Evolutionary conservation across 2,113 vertebrate species (phyloP).

Genomic region (Oenanthe melanoleuca): DNA sequence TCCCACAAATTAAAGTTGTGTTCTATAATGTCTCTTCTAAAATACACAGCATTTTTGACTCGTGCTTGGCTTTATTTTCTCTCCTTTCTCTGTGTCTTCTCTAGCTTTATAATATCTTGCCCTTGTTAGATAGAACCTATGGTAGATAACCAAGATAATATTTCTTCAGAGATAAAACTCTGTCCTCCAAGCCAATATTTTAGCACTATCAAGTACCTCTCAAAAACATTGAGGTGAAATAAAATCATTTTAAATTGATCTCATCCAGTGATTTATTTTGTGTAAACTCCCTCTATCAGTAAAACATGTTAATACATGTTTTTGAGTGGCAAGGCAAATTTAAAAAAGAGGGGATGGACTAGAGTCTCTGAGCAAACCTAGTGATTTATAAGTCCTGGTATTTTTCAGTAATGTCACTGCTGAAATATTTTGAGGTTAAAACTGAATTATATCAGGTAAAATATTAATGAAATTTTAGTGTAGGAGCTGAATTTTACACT

Average conservation of each 20-base stretch:
- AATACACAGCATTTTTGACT: not conserved
- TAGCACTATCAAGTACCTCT: not conserved
- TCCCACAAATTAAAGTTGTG: not conserved
- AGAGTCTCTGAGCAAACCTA: not conserved
- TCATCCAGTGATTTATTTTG: not conserved
- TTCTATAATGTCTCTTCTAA: not conserved
- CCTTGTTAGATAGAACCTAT: not conserved
- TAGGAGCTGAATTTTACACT: not conserved
- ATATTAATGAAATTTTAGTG: not conserved
- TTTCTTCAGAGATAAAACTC: not conserved
- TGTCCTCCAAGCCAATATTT: not conserved
- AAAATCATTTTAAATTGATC: not conserved
- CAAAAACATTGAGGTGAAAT: not conserved
- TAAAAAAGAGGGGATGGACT: not conserved
- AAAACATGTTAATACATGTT: not conserved
- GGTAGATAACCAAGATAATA: not conserved
- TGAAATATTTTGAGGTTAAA: not conserved
- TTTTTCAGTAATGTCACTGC: not conserved
- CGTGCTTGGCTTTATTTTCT: not conserved
- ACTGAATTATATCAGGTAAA: not conserved
- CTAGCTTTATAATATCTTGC: not conserved
- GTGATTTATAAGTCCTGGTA: not conserved
- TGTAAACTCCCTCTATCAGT: not conserved
- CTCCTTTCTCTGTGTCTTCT: not conserved
- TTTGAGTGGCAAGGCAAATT: not conserved